These are phyloP conservation scores for Zoanthus sociatus DNA, from an alignment of 92 coral and sea anemone species.

Conservation along the genomic window DNA sequence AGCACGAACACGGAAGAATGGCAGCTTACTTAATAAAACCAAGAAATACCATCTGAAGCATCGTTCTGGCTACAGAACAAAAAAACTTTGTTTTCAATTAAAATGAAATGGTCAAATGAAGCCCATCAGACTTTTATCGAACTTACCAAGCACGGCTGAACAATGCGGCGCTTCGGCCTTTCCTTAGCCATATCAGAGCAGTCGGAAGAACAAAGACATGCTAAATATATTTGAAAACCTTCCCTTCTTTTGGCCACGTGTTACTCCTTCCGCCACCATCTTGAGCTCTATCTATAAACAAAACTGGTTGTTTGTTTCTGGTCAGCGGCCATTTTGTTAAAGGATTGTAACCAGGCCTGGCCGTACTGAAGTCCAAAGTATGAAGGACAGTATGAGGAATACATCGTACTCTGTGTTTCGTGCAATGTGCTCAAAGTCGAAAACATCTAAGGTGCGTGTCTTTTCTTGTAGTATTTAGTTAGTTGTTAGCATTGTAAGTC, in stretches of 20 bases:
- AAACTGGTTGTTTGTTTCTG: conserved; percentile 75
- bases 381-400: background rate
- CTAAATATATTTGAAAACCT: conserved; percentile 48
- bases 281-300: conserved; percentile 50
- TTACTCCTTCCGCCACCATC: conserved; percentile 36
- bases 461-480: background rate
- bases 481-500: background rate
- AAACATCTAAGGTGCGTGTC: conserved; percentile 22
- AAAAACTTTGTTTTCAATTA: background rate
- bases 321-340: conserved; percentile 64
- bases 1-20: conserved; percentile 1
- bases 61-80: background rate
- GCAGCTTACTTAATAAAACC: conserved; percentile 5
- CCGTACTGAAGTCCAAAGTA: background rate
- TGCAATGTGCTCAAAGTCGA: conserved; percentile 21
- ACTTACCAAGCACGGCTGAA: conserved; percentile 95
- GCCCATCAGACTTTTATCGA: background rate
- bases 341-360: conserved; percentile 46
- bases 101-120: background rate
- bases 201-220: conserved; percentile 48
- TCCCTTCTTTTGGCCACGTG: conserved; percentile 37
- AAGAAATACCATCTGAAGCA: background rate
- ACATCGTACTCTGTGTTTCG: conserved; percentile 20
- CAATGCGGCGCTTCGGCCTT: conserved; percentile 86
- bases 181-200: conserved; percentile 76